phyloP scores from a whole-genome alignment of 1,140 invertebrate genomes.

The Mizuhopecten yessoensis region DNA sequence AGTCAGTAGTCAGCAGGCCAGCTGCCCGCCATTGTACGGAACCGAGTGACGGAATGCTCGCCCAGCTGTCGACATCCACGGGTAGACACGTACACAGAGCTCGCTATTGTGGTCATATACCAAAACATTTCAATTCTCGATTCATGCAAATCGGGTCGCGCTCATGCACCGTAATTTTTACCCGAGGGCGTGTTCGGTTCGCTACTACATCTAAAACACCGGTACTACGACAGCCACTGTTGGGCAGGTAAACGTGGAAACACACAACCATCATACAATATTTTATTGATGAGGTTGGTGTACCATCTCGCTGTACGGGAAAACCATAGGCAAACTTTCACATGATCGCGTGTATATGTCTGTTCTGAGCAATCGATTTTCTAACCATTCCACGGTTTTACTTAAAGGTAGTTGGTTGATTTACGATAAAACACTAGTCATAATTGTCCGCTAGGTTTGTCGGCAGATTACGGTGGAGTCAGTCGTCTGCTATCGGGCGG shows the following conservation, averaged over 20 bases:
- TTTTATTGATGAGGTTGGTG: slow-evolving; percentile 30
- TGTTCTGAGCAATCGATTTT: background rate
- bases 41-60: background rate
- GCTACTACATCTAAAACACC: background rate
- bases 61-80: background rate
- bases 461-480: slow-evolving; percentile 1
- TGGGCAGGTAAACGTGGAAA: background rate
- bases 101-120: slow-evolving; percentile 15
- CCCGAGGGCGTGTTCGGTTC: slow-evolving; percentile 8
- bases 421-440: slow-evolving; percentile 34
- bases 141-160: background rate
- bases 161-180: slow-evolving; percentile 28
- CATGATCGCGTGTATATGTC: background rate
- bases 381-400: slow-evolving; percentile 10
- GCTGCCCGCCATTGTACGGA: slow-evolving; percentile 22
- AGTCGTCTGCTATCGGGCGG: slow-evolving; percentile 26
- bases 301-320: background rate
- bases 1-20: slow-evolving; percentile 29
- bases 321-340: background rate
- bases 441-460: background rate
- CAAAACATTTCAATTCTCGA: background rate
- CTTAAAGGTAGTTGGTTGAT: background rate
- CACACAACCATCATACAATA: background rate
- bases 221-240: too few species aligned
- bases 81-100: slow-evolving; percentile 16